Evolutionary conservation across 2,888 invertebrate genomes (phyloP).

Genomic region (Leptopilina drosophilae): DNA sequence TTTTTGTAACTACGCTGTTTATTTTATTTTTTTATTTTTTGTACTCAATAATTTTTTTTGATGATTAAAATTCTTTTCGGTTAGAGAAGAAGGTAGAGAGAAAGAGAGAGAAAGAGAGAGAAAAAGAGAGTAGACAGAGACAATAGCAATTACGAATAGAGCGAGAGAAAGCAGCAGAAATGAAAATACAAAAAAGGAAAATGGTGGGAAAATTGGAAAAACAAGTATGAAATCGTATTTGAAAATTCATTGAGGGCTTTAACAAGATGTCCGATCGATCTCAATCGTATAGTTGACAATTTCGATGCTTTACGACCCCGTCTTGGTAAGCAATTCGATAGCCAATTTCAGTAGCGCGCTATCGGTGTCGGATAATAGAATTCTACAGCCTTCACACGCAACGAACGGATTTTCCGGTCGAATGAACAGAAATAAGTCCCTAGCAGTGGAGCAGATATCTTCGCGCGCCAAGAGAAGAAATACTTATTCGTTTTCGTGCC

Average conservation of each 20-base stretch:
- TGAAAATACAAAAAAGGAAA: too few relatives aligned
- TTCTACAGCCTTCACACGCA: slow-evolving; percentile 22
- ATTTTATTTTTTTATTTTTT: too few relatives aligned
- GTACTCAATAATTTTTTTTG: too few relatives aligned
- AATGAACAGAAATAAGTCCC: slow-evolving; percentile 22
- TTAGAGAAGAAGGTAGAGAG: not conserved
- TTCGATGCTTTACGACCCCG: slow-evolving; percentile 38
- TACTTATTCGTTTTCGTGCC: slow-evolving; percentile 3
- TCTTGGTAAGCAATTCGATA: slow-evolving; percentile 30
- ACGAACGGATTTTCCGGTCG: slow-evolving; percentile 28
- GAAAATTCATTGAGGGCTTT: slow-evolving; percentile 11
- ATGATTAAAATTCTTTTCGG: not conserved
- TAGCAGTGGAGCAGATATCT: not conserved
- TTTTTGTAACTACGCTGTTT: too few relatives aligned
- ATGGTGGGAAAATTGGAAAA: not conserved
- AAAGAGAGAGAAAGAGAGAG: too few relatives aligned
- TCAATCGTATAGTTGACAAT: slow-evolving; percentile 38
- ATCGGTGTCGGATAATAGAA: slow-evolving; percentile 27
- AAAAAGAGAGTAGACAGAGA: too few relatives aligned
- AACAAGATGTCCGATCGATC: slow-evolving; percentile 32
- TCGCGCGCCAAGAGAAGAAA: not conserved
- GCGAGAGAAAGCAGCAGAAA: too few relatives aligned
- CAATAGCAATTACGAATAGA: too few relatives aligned
- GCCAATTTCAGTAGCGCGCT: slow-evolving; percentile 34
- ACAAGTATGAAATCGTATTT: not conserved